Percentiles rank a stretch among this genome's conserved stretches.
Evolutionary conservation across 1,140 invertebrate species (phyloP).

Genomic region (Radopholus similis): DNA sequence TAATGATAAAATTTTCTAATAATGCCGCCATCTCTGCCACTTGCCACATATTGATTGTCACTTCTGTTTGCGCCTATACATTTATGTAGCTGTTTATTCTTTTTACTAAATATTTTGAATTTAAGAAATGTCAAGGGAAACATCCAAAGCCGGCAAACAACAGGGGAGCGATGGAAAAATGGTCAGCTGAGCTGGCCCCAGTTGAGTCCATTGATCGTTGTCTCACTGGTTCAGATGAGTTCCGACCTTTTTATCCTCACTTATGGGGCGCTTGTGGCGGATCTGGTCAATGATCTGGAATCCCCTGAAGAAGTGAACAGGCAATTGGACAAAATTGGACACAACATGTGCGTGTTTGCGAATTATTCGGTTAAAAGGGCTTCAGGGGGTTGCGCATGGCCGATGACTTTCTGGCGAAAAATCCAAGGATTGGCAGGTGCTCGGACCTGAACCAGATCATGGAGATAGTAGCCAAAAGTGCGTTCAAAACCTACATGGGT

Average conservation of each 20-base stretch:
- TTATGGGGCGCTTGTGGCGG: slow-evolving; percentile 91
- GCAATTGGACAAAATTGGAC: slow-evolving; percentile 67
- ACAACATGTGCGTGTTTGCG: slow-evolving; percentile 72
- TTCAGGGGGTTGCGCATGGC: slow-evolving; percentile 80
- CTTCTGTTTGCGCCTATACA: too few species aligned
- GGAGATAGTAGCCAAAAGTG: slow-evolving; percentile 80
- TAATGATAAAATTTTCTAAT: too few species aligned
- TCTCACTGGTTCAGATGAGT: slow-evolving; percentile 28
- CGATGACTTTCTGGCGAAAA: slow-evolving; percentile 92
- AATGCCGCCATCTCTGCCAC: too few species aligned
- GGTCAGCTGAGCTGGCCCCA: neutral
- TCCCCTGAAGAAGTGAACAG: slow-evolving; percentile 80
- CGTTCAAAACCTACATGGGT: slow-evolving; percentile 52
- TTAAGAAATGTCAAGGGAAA: neutral
- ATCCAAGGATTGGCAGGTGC: slow-evolving; percentile 76
- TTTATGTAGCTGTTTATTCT: too few species aligned
- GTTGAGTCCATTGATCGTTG: neutral
- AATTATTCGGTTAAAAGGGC: neutral
- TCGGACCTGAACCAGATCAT: slow-evolving; percentile 93
- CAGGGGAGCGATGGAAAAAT: neutral
- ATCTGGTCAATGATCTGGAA: slow-evolving; percentile 93
- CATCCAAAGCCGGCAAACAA: neutral
- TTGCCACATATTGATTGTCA: too few species aligned
- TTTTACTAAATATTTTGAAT: too few species aligned
- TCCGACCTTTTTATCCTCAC: slow-evolving; percentile 87